Conservation (phyloP, 2,113 vertebrate genomes). For the Channa maculata region DNA sequence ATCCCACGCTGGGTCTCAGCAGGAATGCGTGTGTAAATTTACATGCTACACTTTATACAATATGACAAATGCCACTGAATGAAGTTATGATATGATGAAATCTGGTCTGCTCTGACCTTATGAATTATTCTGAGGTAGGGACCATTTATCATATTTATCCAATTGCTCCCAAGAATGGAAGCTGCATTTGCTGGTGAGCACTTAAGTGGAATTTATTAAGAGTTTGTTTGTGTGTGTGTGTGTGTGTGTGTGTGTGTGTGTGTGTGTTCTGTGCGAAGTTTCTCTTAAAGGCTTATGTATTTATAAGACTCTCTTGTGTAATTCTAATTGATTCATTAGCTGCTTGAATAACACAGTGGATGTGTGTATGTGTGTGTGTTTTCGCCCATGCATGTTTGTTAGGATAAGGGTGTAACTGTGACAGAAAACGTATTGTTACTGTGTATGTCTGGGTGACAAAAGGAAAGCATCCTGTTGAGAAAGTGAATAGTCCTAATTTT, state of each 20-base stretch:
- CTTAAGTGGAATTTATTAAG: conserved; percentile 49
- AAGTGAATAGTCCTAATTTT: conserved; percentile 60
- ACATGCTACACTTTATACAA: conserved; percentile 19
- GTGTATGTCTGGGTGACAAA: conserved; percentile 30
- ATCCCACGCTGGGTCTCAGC: not conserved
- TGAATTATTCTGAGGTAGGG: conserved; percentile 40
- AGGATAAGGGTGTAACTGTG: not conserved
- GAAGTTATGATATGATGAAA: conserved; percentile 37
- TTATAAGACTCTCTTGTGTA: conserved; percentile 18
- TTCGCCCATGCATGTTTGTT: not conserved
- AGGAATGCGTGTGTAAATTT: conserved; percentile 15
- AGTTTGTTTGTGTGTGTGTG: not conserved
- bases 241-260: not conserved
- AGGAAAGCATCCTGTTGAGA: conserved; percentile 47
- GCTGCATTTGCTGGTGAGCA: conserved; percentile 29
- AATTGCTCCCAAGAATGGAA: conserved; percentile 34
- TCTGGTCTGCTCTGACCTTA: conserved; percentile 30
- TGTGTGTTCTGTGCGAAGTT: not conserved
- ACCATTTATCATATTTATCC: conserved; percentile 50
- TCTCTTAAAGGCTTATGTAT: conserved; percentile 11
- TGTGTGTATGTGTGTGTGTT: conserved; percentile 13
- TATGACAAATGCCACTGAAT: conserved; percentile 24
- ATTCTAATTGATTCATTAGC: conserved; percentile 39
- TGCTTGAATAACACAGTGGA: conserved; percentile 14
- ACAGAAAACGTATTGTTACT: not conserved